A percentile compares a stretch with the other conserved stretches of the same genome.
Evolutionary conservation across 2,888 invertebrate species (phyloP).

Genomic region (Cataglyphis albicans): DNA sequence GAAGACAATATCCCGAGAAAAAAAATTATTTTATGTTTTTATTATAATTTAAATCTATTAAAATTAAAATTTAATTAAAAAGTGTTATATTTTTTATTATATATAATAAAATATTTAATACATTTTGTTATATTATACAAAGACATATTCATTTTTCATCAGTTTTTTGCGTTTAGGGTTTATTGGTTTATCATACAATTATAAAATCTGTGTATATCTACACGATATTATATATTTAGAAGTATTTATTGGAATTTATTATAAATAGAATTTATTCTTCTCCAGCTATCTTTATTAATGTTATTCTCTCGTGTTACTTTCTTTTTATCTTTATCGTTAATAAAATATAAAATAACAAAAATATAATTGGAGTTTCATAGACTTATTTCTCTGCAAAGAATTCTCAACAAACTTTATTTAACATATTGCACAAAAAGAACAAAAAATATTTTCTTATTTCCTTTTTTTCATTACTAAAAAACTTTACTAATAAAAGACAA

Average conservation of each 20-base stretch:
- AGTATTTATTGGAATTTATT: slow-evolving; percentile 11
- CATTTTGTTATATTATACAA: background rate
- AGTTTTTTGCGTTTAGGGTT: background rate
- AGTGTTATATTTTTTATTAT: background rate
- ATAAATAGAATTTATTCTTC: background rate
- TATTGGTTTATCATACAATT: background rate
- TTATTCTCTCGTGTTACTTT: background rate
- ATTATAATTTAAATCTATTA: background rate
- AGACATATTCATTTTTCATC: background rate
- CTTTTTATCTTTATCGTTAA: slow-evolving; percentile 16
- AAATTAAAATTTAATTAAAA: background rate
- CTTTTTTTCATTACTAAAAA: background rate
- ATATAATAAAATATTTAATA: background rate
- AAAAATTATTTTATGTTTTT: background rate
- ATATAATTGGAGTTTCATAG: background rate
- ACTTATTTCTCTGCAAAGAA: background rate
- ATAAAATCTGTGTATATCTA: background rate
- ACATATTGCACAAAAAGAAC: background rate
- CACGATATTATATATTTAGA: slow-evolving; percentile 4
- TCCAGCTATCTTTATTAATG: slow-evolving; percentile 6
- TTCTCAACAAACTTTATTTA: background rate
- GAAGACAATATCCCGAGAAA: background rate
- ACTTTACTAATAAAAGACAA: background rate
- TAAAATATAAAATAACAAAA: slow-evolving; percentile 18
- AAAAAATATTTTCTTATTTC: background rate